Percentiles rank a stretch among this genome's conserved stretches.
Conservation (phyloP, 1,140 invertebrate species). For the Microplitis mediator region DNA sequence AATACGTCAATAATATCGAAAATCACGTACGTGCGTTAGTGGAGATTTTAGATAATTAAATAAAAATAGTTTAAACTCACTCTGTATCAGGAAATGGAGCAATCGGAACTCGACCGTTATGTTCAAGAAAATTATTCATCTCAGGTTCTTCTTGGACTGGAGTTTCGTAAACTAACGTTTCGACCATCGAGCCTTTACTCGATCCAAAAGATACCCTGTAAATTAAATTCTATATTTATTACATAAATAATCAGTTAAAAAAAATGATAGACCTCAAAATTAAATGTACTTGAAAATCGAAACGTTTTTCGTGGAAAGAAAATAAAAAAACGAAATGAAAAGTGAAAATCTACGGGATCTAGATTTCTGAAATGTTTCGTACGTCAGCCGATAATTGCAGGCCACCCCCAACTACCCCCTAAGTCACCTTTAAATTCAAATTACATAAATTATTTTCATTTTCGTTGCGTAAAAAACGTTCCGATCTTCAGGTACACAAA, state of each 20-base stretch:
- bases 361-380: no score
- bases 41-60: background rate
- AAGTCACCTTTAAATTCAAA: no score
- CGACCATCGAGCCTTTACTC: conserved; percentile 93
- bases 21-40: background rate
- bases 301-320: no score
- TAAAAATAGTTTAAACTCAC: conserved; percentile 44
- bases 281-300: no score
- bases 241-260: background rate
- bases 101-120: conserved; percentile 66
- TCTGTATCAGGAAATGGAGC: conserved; percentile 58
- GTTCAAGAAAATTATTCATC: conserved; percentile 72
- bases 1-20: background rate
- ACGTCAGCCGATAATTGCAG: no score
- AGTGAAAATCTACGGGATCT: no score
- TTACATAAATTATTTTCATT: no score
- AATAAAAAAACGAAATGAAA: no score
- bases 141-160: conserved; percentile 72
- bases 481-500: no score
- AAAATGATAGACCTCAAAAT: background rate
- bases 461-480: no score
- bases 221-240: conserved; percentile 29
- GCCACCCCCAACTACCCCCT: no score
- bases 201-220: conserved; percentile 89
- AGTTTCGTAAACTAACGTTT: conserved; percentile 89